phyloP scores from a whole-genome alignment of 2,888 invertebrate species.

The Ophion ventricosus region DNA sequence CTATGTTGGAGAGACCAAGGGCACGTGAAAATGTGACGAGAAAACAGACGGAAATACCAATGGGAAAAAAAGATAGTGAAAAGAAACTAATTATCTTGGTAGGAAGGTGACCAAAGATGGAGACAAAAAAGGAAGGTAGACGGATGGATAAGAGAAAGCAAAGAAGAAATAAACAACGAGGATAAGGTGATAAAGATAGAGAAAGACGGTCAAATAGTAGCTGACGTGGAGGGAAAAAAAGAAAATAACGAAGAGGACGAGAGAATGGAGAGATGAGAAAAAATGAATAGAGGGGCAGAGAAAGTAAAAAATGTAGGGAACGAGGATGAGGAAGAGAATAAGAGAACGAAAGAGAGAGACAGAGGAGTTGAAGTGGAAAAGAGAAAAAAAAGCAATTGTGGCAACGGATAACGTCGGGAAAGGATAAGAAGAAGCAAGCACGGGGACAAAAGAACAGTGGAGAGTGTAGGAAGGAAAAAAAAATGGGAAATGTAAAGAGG shows the following conservation, averaged over 20 bases:
- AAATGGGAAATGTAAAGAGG: constrained; percentile 4
- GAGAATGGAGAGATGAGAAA: not conserved
- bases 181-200: constrained; percentile 1
- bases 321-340: constrained; percentile 4
- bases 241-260: no score
- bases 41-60: constrained; percentile 9
- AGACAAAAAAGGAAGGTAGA: constrained; percentile 2
- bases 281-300: not conserved
- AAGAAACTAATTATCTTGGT: constrained; percentile 1
- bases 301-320: constrained; percentile 8
- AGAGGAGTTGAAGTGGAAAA: constrained; percentile 2
- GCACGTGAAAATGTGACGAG: not conserved
- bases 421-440: constrained; percentile 8
- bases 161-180: constrained; percentile 12
- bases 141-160: not conserved
- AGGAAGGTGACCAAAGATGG: not conserved
- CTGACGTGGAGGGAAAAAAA: not conserved
- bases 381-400: no score
- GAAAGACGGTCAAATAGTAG: not conserved
- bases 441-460: not conserved
- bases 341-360: not conserved
- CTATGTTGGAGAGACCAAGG: not conserved
- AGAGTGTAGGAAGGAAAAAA: not conserved
- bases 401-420: not conserved
- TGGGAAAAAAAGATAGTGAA: constrained; percentile 14